Base-by-base conservation (phyloP, 2,113 vertebrate genomes). In the Microcebus jonahi region DNA sequence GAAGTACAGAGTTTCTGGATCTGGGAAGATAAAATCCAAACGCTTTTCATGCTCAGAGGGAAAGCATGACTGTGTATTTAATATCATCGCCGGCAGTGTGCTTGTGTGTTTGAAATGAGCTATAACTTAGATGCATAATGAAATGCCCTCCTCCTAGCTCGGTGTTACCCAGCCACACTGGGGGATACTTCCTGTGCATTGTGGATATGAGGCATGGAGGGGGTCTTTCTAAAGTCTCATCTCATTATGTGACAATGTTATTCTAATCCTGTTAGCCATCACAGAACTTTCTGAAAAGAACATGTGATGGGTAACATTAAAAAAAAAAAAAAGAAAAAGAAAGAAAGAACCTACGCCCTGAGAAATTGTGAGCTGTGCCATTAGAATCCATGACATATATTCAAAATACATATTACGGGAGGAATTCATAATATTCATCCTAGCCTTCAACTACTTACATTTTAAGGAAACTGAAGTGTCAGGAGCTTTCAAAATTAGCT, bases 401-500 rank as follows among this genome's bases (percentile, higher is more conserved):
- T 39, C 91, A 75, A 75, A 87, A 83, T 23, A 36, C 15, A 5
- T 1, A n/a, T 50, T 15, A 39, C 2, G 15, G 53, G 61, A 65
- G 53, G 39, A 14, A 42, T 21, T 93, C 73, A 61, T 70, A 48
- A 81, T 45, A 67, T 53, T 67, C 90, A 86, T 29, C 59, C 55
- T 4, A 77, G 71, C 86, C 53, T 89, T 82, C 67, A 48, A 48
- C 79, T 18, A 31, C 65, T 48, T 61, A 36, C 29, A 55, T 67
- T 67, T 48, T 77, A 95, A 91, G 42, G 87, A 82, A 96, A 87
- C 55, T 65, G 4, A 1, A 42, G 31, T 53, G 81, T 93, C 75
- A 68, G 55, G 53, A 75, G 63, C 96, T 95, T 94, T 95, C 95
- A 84, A 70, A 76, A 81, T 90, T 55, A 89, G 67, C 91, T 84